Percentiles rank a stretch among this genome's conserved stretches.
These are phyloP conservation scores for Hyaena hyaena DNA, from an alignment of 2,113 vertebrate genomes.

Conservation along the genomic window DNA sequence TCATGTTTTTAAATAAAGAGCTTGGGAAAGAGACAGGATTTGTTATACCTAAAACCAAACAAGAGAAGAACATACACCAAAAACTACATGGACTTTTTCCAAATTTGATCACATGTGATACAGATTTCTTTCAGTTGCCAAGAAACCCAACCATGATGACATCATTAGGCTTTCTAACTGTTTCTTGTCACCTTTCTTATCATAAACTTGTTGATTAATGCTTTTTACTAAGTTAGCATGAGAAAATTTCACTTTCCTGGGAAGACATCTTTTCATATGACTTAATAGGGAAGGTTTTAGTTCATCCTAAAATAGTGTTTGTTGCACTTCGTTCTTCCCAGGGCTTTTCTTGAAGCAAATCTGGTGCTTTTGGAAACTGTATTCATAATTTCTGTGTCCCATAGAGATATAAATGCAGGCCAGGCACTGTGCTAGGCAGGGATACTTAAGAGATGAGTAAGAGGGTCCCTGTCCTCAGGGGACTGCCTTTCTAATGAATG, in stretches of 20 bases:
- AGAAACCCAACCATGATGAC: background rate
- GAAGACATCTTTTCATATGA: conserved; percentile 33
- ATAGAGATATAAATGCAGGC: background rate
- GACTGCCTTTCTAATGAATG: background rate
- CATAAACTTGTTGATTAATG: background rate
- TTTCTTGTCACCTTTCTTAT: background rate
- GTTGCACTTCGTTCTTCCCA: background rate
- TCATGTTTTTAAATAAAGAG: background rate
- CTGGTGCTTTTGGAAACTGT: background rate
- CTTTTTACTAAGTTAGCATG: conserved; percentile 19
- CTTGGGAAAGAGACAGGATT: background rate
- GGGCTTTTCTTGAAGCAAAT: background rate
- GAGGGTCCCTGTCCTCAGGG: background rate
- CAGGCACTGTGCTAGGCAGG: background rate
- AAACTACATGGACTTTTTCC: background rate
- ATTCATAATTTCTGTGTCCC: background rate
- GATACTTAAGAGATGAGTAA: background rate
- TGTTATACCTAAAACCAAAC: background rate
- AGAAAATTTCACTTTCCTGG: background rate
- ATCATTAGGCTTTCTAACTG: background rate
- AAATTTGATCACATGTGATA: background rate
- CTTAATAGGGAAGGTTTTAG: conserved; percentile 1
- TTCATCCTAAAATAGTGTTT: conserved; percentile 8
- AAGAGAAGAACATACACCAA: background rate
- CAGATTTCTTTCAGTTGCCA: background rate